Base-by-base conservation (phyloP, 2,888 invertebrate genomes). In the Eilema griseolum region DNA sequence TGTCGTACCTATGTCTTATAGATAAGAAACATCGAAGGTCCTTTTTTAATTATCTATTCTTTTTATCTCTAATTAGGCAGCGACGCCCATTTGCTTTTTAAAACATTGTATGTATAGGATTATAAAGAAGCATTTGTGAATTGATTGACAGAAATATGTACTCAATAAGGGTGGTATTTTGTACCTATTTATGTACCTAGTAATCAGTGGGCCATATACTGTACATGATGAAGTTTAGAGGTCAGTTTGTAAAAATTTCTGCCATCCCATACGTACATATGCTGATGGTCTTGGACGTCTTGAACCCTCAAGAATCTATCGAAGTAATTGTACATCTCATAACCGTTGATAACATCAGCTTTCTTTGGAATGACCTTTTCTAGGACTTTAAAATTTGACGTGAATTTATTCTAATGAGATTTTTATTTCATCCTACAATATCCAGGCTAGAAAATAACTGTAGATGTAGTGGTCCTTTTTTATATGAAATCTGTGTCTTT, bases 11-110 rank as follows among this genome's bases (percentile, higher is more conserved):
- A 73, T 81, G 78, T 80, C 75, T 75, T 82, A 79, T 74, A 81
- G 85, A 86, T 86, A 83, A 85, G 76, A 74, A 68, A 78, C 74
- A 76, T 67, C 63, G 23, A 70, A 60, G 11, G 70, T 71, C 72
- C 75, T 67, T 76, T 79, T 82, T 82, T 80, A 83, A 80, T 73
- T 82, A 80, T 78, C 77, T 82, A 82, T 85, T 82, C 74, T 77
- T 81, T 73, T 72, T 68, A 62, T 52, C 75, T 77, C 77, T 85
- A 83, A 82, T 86, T 84, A 79, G 79, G 75, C 62, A 67, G 67
- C 68, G 62, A 71, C 73, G 69, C 67, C 75, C 72, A 77, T 73
- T 79, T 80, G 75, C 73, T 46, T 46, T 72, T 65, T 67, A 75
- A 75, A 66, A 66, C 64, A 66, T 65, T 69, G 0, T 52, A 8